Base-by-base conservation (phyloP, 2,113 vertebrate genomes). In the Notarius lentiginosus region DNA sequence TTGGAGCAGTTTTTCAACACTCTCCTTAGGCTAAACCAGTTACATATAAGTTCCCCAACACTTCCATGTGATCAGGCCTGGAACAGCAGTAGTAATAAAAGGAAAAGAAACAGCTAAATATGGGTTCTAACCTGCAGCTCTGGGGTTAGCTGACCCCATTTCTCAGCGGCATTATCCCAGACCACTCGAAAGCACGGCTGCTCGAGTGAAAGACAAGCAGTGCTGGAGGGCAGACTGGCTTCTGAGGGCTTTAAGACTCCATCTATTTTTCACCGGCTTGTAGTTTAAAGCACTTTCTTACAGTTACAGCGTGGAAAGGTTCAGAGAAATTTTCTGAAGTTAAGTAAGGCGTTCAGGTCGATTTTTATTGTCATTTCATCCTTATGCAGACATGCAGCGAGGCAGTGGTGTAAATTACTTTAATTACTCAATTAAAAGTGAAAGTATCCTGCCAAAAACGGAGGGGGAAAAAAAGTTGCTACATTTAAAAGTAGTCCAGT, bases 181-280 rank as follows among this genome's bases (percentile, higher is more conserved):
- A 73, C 81, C 75, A 72, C 49, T 79, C 41, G 7, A 60, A 85
- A 86, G n/a, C 56, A 53, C 15, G 30, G 81, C 61, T 79, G 84
- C 60, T 84, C 61, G 79, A 82, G 82, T 81, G 81, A 88, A 88
- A 86, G 87, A 84, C 53, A 88, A 82, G 41, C 49, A 83, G 55
- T 47, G 73, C 84, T 76, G 65, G n/a, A 81, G 81, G 87, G 58
- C 81, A 84, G 27, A 34, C 79, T 83, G 85, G 81, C 55, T 77
- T 86, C 76, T 84, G 14, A 55, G 34, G 9, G 34, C 34, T 83
- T 68, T 58, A 30, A n/a, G 53, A 80, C 80, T 83, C 58, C 70
- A 82, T 81, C 56, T 79, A 66, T 84, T 84, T 86, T 79, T 76
- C 82, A 58, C 76, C 53, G 65, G 7, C 63, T 72, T 86, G 84